Percentiles rank a stretch among this genome's conserved stretches.
Conservation (phyloP, 1,140 invertebrate species). For the Arion vulgaris region DNA sequence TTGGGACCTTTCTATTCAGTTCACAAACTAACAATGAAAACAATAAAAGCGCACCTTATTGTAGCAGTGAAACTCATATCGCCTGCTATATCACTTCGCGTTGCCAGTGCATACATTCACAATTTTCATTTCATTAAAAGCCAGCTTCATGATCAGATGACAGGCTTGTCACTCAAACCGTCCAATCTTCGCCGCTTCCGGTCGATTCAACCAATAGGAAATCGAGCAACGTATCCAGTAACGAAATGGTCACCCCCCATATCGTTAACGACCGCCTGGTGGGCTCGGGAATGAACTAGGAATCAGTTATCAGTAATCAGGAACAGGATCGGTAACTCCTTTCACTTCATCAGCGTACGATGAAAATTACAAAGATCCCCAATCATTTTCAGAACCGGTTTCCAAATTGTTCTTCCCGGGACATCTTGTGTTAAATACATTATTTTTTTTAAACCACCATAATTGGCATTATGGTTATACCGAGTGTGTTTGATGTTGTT, state of each 20-base stretch:
- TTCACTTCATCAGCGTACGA: neutral
- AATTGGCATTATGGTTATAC: no score
- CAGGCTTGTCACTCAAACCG: neutral
- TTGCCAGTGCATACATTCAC: no score
- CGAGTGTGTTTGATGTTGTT: no score
- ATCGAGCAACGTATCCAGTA: neutral
- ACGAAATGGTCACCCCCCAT: neutral
- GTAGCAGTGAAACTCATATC: no score
- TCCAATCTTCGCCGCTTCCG: neutral
- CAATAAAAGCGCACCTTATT: no score
- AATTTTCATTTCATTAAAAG: neutral
- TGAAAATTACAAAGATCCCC: neutral
- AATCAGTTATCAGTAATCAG: no score
- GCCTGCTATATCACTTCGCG: no score
- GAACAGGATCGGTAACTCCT: neutral
- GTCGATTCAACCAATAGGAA: neutral
- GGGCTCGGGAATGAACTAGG: neutral
- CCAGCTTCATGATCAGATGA: neutral
- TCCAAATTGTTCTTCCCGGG: neutral
- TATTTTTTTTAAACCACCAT: no score
- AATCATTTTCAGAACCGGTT: neutral
- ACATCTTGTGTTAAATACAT: neutral
- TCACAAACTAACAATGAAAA: no score
- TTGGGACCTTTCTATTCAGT: no score
- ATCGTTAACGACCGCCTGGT: neutral